Evolutionary conservation across 1,140 invertebrate species (phyloP).

Genomic region (Penaeus japonicus): DNA sequence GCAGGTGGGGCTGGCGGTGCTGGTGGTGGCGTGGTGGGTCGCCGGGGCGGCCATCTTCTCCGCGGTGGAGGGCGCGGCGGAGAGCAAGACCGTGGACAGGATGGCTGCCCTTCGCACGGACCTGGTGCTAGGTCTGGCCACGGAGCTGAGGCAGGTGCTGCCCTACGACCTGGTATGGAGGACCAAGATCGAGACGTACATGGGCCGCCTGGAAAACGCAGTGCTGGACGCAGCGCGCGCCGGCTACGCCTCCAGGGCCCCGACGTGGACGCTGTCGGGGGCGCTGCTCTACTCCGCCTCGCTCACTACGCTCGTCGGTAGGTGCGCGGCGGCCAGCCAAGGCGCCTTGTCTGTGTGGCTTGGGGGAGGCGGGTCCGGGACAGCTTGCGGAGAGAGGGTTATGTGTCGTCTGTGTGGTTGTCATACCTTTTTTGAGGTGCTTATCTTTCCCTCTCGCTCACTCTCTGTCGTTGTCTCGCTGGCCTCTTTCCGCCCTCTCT

Average conservation of each 20-base stretch:
- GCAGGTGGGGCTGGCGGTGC: slow-evolving; percentile 49
- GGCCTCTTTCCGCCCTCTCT: neutral
- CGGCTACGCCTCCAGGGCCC: slow-evolving; percentile 49
- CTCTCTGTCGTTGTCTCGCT: neutral
- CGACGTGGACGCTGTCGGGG: slow-evolving; percentile 49
- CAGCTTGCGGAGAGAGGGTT: too few species aligned
- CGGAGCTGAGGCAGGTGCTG: slow-evolving; percentile 59
- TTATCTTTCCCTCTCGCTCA: neutral
- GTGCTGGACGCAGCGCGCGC: slow-evolving; percentile 51
- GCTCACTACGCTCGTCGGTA: slow-evolving; percentile 56
- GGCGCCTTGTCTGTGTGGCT: slow-evolving; percentile 50
- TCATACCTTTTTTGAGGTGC: too few species aligned
- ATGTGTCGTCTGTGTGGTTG: too few species aligned
- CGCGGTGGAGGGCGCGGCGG: slow-evolving; percentile 50
- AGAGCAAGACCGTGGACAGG: slow-evolving; percentile 47
- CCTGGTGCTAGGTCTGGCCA: slow-evolving; percentile 59
- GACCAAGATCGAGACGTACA: slow-evolving; percentile 58
- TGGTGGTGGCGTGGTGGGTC: slow-evolving; percentile 55
- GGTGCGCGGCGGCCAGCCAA: slow-evolving; percentile 51
- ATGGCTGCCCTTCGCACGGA: slow-evolving; percentile 52
- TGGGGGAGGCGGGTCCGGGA: too few species aligned
- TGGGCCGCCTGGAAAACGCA: slow-evolving; percentile 44
- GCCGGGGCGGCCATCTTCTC: slow-evolving; percentile 58
- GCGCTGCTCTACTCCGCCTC: slow-evolving; percentile 55
- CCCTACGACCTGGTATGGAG: slow-evolving; percentile 59